Base-by-base conservation (phyloP, 1,140 invertebrate species). In the Drosophila tropicalis region DNA sequence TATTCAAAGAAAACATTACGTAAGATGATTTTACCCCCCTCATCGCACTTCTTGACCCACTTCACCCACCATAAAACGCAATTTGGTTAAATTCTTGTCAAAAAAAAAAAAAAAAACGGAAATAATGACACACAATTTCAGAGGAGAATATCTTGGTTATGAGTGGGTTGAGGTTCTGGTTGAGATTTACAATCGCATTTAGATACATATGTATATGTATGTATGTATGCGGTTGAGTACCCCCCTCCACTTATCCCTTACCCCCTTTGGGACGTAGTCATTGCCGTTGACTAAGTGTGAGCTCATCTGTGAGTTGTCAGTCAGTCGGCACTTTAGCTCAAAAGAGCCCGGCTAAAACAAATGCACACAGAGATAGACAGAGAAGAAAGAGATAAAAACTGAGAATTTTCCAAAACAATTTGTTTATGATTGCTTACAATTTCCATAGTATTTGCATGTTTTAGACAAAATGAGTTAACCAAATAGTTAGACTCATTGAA, bases 1-100 rank as follows among this genome's bases (percentile, higher is more conserved):
- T 44, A 2, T 81, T 51, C 71, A 68, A 68, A 78, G 81, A 81
- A 81, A 65, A 9, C 70, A 86, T 84, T 84, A 81, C 81, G 81
- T 86, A 85, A 84, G 64, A 67, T 41, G 40, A 36, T 25, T 62
- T 77, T 60, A 56, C 34, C 7, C 39, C 22, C 15, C n/a, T 34
- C 60, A 29, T 25, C 19, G 13, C 41, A n/a, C 41, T 5, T 6
- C 41, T n/a, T 41, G 13, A 13, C 44, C 7, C 17, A 12, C 17
- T 9, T 22, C 19, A 6, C 1, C 41, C 15, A n/a, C 10, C 34
- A 36, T 2, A 36, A 36, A 29, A 29, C 29, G 5, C 44, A 47
- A 7, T 17, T 47, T 19, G 17, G 6, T 17, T 17, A 17, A 47
- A 17, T 19, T 41, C n/a, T 47, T 6, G 44, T 47, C 19, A 44